phyloP scores from a whole-genome alignment of 2,113 vertebrate genomes.

The Vidua chalybeata region DNA sequence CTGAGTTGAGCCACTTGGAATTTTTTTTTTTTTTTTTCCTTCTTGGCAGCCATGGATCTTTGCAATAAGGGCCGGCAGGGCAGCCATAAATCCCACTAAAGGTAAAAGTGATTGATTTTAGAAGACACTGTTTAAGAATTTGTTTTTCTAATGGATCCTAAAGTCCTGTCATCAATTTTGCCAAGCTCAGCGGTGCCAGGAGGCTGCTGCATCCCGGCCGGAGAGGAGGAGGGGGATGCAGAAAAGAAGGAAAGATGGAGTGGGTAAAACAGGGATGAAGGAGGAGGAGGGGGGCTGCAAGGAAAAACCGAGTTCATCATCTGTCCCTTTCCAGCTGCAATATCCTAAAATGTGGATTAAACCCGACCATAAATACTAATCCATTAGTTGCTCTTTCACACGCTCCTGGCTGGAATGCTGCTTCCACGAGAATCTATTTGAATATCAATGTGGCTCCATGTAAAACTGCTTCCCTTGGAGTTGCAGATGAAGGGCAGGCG shows the following conservation, averaged over 20 bases:
- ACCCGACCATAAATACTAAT: constrained; percentile 63
- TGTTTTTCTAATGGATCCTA: constrained; percentile 73
- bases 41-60: constrained; percentile 57
- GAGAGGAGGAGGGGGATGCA: constrained; percentile 7
- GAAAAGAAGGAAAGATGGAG: neutral
- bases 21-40: neutral
- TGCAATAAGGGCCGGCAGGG: constrained; percentile 6
- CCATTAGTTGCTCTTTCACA: constrained; percentile 73
- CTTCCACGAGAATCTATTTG: constrained; percentile 70
- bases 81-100: constrained; percentile 63
- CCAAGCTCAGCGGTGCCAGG: constrained; percentile 63
- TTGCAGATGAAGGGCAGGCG: constrained; percentile 61
- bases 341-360: constrained; percentile 56
- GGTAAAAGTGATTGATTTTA: constrained; percentile 72
- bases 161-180: constrained; percentile 67
- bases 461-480: constrained; percentile 64
- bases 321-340: constrained; percentile 43
- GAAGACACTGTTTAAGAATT: constrained; percentile 71
- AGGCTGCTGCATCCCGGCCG: neutral
- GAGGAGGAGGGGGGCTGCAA: neutral
- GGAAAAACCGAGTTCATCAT: neutral
- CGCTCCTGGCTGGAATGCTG: constrained; percentile 50
- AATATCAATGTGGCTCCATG: constrained; percentile 72
- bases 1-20: neutral
- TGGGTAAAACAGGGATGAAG: neutral